Base-by-base conservation (phyloP, 2,113 vertebrate species). In the Mormyrus iriodes region DNA sequence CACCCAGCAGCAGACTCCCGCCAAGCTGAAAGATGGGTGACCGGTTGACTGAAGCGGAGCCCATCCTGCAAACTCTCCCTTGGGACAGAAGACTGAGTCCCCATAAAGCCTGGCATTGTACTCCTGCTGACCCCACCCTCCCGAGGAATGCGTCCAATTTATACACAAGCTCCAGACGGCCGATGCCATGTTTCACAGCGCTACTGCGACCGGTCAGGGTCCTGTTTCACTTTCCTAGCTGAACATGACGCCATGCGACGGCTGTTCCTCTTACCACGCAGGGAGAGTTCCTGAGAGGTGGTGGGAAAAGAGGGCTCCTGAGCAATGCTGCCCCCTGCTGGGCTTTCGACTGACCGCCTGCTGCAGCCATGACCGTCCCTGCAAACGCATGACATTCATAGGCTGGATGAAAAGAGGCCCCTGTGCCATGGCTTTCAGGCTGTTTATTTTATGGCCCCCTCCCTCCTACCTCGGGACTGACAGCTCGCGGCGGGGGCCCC, bases 241-340 rank as follows among this genome's bases (percentile, higher is more conserved):
- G 24, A 44, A 24, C 15, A 17, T 48, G 39, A 84, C 5, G 15
- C 9, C 17, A 79, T n/a, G 7, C 1, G 44, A 21, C 39, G 82
- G 44, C 39, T 12, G 27, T 53, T 53, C 24, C 51, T 95, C 97
- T 99, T 95, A 95, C 98, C 96, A 95, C 95, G 46, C 98, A 99
- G 0, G 95, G 97, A 6, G 98, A 97, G 92, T 98, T 99, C 93
- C 97, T 97, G 73, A 99, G 94, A 4, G 98, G 98, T 46, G 97
- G 95, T 0, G 98, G 97, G 92, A 98, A 99, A 0, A 96, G 92
- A 0, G 94, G 91, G 58, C 98, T 99, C 93, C 96, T 97, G 91
- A 98, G 94, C 1, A 95, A 89, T 0, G 95, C 94, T 52, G 95
- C 94, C 89, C 95, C 91, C 7, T 93, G 93, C 31, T 94, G 96